A percentile compares a stretch with the other conserved stretches of the same genome.
Evolutionary conservation across 1,140 invertebrate genomes (phyloP).

Genomic region (Drosophila burlai): DNA sequence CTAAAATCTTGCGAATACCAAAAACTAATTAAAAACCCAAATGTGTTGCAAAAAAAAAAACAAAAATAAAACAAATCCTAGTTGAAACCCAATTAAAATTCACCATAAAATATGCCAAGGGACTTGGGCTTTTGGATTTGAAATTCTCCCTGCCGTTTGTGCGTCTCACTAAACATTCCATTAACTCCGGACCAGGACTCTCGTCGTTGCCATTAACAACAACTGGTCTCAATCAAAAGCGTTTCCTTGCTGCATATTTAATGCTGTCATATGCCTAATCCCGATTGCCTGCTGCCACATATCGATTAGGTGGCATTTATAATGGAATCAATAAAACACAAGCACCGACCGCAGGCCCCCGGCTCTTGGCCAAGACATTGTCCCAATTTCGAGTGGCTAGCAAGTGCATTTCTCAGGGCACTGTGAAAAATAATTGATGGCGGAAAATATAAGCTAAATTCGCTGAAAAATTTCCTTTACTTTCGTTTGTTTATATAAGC

Average conservation of each 20-base stretch:
- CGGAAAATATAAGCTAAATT: not conserved
- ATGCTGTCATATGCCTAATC: constrained; percentile 40
- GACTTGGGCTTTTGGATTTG: not conserved
- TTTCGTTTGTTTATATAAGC: no score
- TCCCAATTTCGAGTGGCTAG: constrained; percentile 14
- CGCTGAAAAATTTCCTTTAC: no score
- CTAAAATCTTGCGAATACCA: no score
- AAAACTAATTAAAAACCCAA: not conserved
- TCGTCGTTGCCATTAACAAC: constrained; percentile 37
- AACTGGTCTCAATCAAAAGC: constrained; percentile 33
- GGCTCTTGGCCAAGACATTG: constrained; percentile 26
- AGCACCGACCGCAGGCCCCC: constrained; percentile 24
- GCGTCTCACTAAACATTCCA: constrained; percentile 19
- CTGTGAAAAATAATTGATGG: not conserved
- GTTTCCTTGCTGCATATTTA: constrained; percentile 53
- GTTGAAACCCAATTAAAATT: constrained; percentile 2
- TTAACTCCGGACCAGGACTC: constrained; percentile 5
- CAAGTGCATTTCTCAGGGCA: constrained; percentile 1
- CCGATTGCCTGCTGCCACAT: constrained; percentile 24
- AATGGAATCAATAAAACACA: constrained; percentile 55
- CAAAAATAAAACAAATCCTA: not conserved
- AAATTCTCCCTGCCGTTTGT: not conserved
- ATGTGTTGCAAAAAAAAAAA: not conserved
- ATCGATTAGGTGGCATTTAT: constrained; percentile 56
- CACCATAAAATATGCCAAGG: constrained; percentile 2